Evolutionary conservation across 1,140 invertebrate genomes (phyloP).

Genomic region (Vanessa tameamea): DNA sequence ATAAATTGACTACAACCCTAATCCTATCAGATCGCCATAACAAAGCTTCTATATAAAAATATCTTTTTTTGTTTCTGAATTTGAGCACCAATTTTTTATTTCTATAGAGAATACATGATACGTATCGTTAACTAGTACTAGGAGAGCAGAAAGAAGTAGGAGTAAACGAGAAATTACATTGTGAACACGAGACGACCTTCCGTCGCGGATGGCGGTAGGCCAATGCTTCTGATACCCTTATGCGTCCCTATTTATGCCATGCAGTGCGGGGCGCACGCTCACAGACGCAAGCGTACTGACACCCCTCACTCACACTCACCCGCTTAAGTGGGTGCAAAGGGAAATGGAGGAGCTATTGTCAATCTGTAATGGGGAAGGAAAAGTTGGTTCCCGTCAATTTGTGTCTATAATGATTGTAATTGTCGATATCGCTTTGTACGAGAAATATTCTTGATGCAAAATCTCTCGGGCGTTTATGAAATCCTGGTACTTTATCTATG

Average conservation of each 20-base stretch:
- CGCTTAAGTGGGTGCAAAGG: conserved; percentile 64
- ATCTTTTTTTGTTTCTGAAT: conserved; percentile 52
- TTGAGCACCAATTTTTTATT: conserved; percentile 72
- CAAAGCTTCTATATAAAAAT: conserved; percentile 70
- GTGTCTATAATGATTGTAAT: conserved; percentile 71
- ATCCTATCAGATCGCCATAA: conserved; percentile 59
- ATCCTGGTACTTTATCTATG: conserved; percentile 35
- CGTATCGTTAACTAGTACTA: conserved; percentile 66
- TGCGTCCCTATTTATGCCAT: conserved; percentile 63
- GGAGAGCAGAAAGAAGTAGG: conserved; percentile 53
- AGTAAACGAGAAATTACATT: conserved; percentile 56
- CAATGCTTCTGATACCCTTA: conserved; percentile 53
- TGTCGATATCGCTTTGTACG: conserved; percentile 58
- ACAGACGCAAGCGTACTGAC: conserved; percentile 40
- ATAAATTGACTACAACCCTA: conserved; percentile 57
- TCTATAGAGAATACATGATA: conserved; percentile 74
- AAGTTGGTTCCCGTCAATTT: conserved; percentile 74
- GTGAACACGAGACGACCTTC: conserved; percentile 49
- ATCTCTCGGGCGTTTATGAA: conserved; percentile 31
- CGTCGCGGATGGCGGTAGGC: conserved; percentile 55
- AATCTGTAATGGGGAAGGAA: conserved; percentile 70
- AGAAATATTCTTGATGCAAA: conserved; percentile 46
- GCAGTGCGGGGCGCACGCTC: conserved; percentile 27
- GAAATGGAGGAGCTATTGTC: conserved; percentile 72
- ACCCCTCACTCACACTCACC: conserved; percentile 44